These are phyloP conservation scores for Leucophora obtusa DNA, from an alignment of 2,888 invertebrate species.

Conservation along the genomic window DNA sequence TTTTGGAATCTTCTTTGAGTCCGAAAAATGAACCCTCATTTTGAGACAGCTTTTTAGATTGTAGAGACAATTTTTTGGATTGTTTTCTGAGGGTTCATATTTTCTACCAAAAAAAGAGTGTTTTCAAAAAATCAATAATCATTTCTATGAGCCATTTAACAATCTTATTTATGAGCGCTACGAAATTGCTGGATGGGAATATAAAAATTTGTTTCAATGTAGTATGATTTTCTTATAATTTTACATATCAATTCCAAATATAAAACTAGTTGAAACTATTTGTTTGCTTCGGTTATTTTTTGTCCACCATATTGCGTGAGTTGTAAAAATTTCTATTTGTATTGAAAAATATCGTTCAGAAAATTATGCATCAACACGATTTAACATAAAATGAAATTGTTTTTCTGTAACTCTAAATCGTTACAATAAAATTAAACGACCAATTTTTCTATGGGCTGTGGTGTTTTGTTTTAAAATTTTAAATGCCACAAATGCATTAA, in stretches of 20 bases:
- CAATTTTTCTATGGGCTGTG: conserved; percentile 27
- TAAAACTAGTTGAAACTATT: background rate
- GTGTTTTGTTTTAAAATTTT: conserved; percentile 13
- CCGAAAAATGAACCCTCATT: no score
- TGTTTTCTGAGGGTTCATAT: no score
- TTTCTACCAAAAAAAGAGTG: no score
- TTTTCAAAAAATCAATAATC: no score
- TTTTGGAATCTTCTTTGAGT: no score
- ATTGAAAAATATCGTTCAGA: conserved; percentile 46
- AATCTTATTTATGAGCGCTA: no score
- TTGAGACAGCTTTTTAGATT: no score
- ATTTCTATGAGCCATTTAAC: no score
- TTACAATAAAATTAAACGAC: conserved; percentile 55
- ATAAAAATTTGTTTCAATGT: no score
- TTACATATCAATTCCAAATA: background rate
- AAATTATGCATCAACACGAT: conserved; percentile 64
- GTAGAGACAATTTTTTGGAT: no score
- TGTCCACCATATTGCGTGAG: conserved; percentile 50
- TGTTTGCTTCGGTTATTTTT: background rate
- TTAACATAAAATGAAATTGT: conserved; percentile 59
- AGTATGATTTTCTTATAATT: background rate
- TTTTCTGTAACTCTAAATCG: conserved; percentile 53
- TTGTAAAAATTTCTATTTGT: conserved; percentile 43
- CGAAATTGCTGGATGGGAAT: no score
- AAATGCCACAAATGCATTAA: conserved; percentile 34